phyloP scores from a whole-genome alignment of 2,113 vertebrate species.

The Salvelinus namaycush region DNA sequence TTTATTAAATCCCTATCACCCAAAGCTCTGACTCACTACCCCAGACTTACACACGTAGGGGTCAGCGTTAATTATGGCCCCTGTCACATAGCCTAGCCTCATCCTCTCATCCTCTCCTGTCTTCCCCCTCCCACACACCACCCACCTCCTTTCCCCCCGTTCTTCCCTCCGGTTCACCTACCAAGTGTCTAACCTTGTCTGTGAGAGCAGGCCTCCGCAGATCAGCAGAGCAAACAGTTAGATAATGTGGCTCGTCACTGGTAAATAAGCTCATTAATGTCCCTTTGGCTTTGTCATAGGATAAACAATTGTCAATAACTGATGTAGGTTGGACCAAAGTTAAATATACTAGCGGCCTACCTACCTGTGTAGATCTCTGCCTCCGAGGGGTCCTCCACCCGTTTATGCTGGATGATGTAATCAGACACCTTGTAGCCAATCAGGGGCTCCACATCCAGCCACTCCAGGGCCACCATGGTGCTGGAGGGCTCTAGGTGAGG shows the following conservation, averaged over 20 bases:
- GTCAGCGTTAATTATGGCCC: conserved; percentile 52
- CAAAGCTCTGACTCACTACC: conserved; percentile 63
- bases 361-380: conserved; percentile 96
- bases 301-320: not conserved
- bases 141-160: conserved; percentile 1
- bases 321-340: not conserved
- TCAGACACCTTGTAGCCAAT: conserved; percentile 95
- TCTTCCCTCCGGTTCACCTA: conserved; percentile 26
- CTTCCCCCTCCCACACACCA: conserved; percentile 2
- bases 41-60: conserved; percentile 24
- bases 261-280: not conserved
- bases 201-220: no score
- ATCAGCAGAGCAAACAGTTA: not conserved
- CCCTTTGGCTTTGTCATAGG: not conserved
- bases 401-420: conserved; percentile 95
- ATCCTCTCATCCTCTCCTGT: conserved; percentile 21
- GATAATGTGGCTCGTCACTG: not conserved
- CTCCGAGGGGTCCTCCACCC: conserved; percentile 92
- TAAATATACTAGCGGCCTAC: conserved; percentile 14
- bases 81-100: conserved; percentile 48
- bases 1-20: conserved; percentile 68
- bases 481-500: conserved; percentile 92
- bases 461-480: conserved; percentile 93
- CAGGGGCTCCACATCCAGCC: conserved; percentile 91
- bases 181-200: conserved; percentile 39